Conservation (phyloP, 2,888 invertebrate genomes). For the Clistopyga incitator region DNA sequence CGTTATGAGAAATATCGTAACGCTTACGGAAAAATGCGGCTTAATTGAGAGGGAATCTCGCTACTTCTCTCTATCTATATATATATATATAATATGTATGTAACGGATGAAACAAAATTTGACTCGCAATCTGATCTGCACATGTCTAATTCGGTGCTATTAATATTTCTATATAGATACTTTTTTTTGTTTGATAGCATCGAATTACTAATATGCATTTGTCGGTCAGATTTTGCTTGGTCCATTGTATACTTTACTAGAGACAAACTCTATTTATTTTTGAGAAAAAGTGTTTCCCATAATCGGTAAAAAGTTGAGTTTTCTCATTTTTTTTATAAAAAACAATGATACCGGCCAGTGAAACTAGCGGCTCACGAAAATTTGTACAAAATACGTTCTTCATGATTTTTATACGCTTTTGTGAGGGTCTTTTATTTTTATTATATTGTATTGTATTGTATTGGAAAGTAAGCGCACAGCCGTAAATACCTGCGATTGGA, state of each 20-base stretch:
- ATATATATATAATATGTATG: too few species aligned
- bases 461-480: conserved; percentile 20
- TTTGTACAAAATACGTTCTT: not conserved
- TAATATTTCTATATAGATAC: not conserved
- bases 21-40: too few species aligned
- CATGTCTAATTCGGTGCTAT: not conserved
- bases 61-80: too few species aligned
- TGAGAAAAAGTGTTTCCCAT: not conserved
- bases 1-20: too few species aligned
- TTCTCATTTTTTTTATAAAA: too few species aligned
- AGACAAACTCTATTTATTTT: not conserved
- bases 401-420: conserved; percentile 13
- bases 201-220: conserved; percentile 25
- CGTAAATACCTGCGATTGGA: conserved; percentile 54
- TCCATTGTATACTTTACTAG: not conserved
- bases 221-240: conserved; percentile 43
- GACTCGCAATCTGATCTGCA: too few species aligned
- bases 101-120: too few species aligned
- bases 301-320: too few species aligned
- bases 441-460: not conserved
- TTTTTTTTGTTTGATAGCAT: conserved; percentile 3
- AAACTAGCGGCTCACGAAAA: not conserved
- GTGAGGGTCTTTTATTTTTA: not conserved
- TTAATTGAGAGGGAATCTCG: too few species aligned
- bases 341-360: too few species aligned